phyloP scores from a whole-genome alignment of 1,140 invertebrate genomes.

The Pseudomyrmex dendroicus region DNA sequence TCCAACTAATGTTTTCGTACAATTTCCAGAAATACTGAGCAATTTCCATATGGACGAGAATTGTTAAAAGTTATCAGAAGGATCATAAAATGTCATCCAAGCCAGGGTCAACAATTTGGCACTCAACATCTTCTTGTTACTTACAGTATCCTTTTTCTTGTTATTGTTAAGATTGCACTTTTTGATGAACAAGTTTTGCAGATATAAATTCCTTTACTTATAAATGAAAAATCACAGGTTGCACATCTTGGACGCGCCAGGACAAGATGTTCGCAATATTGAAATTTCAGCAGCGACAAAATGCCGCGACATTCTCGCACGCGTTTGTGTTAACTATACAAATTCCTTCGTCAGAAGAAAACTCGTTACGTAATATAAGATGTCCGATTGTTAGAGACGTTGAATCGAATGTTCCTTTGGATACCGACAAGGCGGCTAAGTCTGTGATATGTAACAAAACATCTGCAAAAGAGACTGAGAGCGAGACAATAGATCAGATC shows the following conservation, averaged over 20 bases:
- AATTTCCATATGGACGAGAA: conserved; percentile 80
- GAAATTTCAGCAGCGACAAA: conserved; percentile 78
- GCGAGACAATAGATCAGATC: conserved; percentile 16
- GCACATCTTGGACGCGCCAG: conserved; percentile 79
- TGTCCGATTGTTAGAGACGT: conserved; percentile 35
- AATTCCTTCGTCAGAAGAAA: conserved; percentile 20
- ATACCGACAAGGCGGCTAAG: neutral
- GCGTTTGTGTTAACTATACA: conserved; percentile 81
- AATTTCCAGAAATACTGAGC: conserved; percentile 72
- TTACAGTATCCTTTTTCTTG: conserved; percentile 80
- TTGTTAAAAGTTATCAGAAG: conserved; percentile 82
- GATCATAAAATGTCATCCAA: conserved; percentile 81
- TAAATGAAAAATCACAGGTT: conserved; percentile 66
- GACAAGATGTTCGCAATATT: conserved; percentile 82
- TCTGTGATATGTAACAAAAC: neutral
- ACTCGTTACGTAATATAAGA: conserved; percentile 5
- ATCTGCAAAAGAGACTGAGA: neutral
- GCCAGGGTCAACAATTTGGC: conserved; percentile 81
- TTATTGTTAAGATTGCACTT: neutral
- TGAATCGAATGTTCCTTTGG: conserved; percentile 4
- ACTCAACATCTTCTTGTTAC: conserved; percentile 82
- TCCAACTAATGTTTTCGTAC: neutral
- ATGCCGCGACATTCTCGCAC: conserved; percentile 75
- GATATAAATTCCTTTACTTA: conserved; percentile 66
- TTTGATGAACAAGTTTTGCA: neutral